Percentiles rank a stretch among this genome's conserved stretches.
phyloP scores from a whole-genome alignment of 2,797 vertebrate genomes.

The Sebastes steindachneri region DNA sequence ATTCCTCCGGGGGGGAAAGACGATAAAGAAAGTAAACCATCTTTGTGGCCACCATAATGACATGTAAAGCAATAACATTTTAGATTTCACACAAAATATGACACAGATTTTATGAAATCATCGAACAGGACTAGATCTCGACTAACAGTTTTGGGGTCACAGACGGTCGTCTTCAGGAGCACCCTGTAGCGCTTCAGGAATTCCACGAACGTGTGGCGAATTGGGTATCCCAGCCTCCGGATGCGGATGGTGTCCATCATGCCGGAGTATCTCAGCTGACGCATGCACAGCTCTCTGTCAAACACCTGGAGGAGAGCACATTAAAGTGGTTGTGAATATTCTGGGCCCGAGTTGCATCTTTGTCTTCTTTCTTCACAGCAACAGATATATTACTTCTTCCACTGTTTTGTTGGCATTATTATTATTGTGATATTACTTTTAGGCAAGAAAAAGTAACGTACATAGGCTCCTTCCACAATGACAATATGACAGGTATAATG shows the following conservation, averaged over 20 bases:
- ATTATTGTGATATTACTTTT: neutral
- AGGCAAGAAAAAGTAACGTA: no score
- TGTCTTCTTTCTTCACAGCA: neutral
- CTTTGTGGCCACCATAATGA: neutral
- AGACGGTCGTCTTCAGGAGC: slow-evolving; percentile 80
- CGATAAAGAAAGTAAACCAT: neutral
- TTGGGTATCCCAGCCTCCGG: slow-evolving; percentile 89
- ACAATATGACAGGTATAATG: no score
- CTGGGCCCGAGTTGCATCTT: neutral
- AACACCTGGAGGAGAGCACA: slow-evolving; percentile 81
- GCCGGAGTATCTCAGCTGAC: slow-evolving; percentile 91
- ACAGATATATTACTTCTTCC: neutral
- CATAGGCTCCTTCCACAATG: no score
- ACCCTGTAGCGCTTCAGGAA: slow-evolving; percentile 88
- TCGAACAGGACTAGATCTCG: no score
- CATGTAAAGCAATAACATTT: neutral
- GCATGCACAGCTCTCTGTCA: slow-evolving; percentile 88
- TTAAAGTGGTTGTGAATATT: neutral
- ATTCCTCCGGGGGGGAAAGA: neutral
- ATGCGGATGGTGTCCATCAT: slow-evolving; percentile 94
- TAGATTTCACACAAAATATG: neutral
- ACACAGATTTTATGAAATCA: neutral
- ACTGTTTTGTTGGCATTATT: neutral
- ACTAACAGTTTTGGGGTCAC: slow-evolving; percentile 78
- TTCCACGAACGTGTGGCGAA: slow-evolving; percentile 88